Evolutionary conservation across 1,140 invertebrate species (phyloP).

Genomic region (Mya arenaria): DNA sequence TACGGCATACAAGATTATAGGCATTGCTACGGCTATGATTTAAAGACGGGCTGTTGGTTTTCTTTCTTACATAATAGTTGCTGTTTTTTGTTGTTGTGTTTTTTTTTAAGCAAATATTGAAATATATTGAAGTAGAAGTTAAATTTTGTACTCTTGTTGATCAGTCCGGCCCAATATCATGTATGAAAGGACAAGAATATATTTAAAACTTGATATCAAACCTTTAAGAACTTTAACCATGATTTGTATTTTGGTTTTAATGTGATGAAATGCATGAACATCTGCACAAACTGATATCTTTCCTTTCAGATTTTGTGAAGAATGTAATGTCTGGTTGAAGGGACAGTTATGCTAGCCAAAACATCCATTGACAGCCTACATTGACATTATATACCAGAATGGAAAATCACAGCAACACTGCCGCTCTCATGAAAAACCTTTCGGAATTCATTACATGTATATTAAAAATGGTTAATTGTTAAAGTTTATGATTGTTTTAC

Average conservation of each 20-base stretch:
- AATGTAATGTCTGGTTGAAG: conserved; percentile 96
- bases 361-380: background rate
- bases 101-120: background rate
- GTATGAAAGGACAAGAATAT: background rate
- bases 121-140: no score
- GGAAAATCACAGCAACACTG: background rate
- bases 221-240: background rate
- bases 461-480: no score
- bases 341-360: background rate
- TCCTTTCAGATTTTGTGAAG: conserved; percentile 92
- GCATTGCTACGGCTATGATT: background rate
- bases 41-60: background rate
- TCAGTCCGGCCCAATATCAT: background rate
- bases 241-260: background rate
- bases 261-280: background rate
- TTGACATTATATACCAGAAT: background rate
- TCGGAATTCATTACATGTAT: no score
- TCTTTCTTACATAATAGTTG: background rate
- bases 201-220: background rate
- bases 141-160: background rate
- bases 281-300: conserved; percentile 18
- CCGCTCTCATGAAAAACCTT: no score
- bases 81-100: background rate
- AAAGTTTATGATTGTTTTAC: no score
- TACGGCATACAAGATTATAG: background rate